Percentiles rank a stretch among this genome's conserved stretches.
Conservation (phyloP, 1,140 invertebrate species). For the Heliconius hewitsoni region DNA sequence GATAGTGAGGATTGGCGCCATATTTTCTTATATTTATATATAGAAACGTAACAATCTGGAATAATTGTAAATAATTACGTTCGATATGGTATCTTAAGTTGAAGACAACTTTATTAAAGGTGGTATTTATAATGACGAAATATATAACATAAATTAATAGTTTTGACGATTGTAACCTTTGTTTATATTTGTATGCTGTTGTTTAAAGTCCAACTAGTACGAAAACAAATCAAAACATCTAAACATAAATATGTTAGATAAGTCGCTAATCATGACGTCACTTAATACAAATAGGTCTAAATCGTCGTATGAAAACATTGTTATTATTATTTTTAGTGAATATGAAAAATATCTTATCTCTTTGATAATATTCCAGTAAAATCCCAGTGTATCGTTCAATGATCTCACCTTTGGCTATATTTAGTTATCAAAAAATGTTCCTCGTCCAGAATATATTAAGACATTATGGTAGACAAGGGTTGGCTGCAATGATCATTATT, state of each 20-base stretch:
- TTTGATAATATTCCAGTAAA: slow-evolving; percentile 1
- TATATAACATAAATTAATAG: background rate
- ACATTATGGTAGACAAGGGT: background rate
- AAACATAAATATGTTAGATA: background rate
- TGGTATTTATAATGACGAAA: background rate
- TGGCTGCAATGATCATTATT: slow-evolving; percentile 13
- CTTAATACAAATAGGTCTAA: background rate
- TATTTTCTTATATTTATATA: slow-evolving; percentile 24
- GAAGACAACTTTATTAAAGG: background rate
- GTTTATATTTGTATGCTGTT: background rate
- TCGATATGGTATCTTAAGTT: slow-evolving; percentile 1
- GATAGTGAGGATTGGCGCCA: slow-evolving; percentile 21
- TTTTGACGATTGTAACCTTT: background rate
- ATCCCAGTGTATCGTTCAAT: background rate
- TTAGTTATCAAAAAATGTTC: background rate
- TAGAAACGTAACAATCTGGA: slow-evolving; percentile 15
- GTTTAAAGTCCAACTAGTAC: background rate
- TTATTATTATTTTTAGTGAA: slow-evolving; percentile 2
- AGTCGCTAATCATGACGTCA: background rate
- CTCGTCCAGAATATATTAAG: background rate
- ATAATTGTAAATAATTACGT: slow-evolving; percentile 8
- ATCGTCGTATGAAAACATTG: background rate
- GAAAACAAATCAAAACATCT: background rate
- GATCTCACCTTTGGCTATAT: background rate
- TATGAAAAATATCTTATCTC: slow-evolving; percentile 4